Conservation (phyloP, 2,888 invertebrate species). For the Himalopsyche anomala region DNA sequence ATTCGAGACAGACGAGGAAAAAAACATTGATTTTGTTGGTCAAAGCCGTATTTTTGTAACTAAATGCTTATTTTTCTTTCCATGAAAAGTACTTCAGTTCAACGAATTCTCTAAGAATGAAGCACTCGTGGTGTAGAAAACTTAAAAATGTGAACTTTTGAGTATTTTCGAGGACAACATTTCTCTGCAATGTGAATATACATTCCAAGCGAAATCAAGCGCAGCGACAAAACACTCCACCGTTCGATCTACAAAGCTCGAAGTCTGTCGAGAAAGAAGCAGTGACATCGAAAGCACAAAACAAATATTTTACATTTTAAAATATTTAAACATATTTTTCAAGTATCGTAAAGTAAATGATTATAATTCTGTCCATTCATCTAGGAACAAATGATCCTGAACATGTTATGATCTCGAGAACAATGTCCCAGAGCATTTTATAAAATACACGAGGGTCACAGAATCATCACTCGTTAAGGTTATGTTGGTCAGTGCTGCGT, state of each 20-base stretch:
- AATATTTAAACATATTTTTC: too few species aligned
- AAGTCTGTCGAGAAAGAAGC: conserved; percentile 48
- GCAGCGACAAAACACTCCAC: conserved; percentile 53
- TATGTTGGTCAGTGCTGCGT: too few species aligned
- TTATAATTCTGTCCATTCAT: too few species aligned
- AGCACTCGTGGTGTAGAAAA: conserved; percentile 22
- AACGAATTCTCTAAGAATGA: conserved; percentile 14
- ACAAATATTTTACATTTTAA: too few species aligned
- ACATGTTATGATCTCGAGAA: too few species aligned
- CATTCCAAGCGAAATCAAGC: conserved; percentile 36
- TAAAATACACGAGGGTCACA: too few species aligned
- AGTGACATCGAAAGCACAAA: not conserved
- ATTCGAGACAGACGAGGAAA: not conserved
- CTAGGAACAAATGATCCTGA: too few species aligned
- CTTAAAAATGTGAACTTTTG: conserved; percentile 29
- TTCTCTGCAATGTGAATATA: conserved; percentile 32
- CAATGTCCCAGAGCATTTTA: too few species aligned
- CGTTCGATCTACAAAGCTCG: conserved; percentile 56
- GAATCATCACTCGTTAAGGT: too few species aligned
- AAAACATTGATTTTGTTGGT: not conserved
- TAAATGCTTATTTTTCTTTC: not conserved
- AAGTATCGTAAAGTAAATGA: too few species aligned
- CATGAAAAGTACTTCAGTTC: not conserved
- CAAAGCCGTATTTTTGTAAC: not conserved
- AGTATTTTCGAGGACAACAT: conserved; percentile 17